Base-by-base conservation (phyloP, 1,140 invertebrate genomes). In the Piezodorus guildinii region DNA sequence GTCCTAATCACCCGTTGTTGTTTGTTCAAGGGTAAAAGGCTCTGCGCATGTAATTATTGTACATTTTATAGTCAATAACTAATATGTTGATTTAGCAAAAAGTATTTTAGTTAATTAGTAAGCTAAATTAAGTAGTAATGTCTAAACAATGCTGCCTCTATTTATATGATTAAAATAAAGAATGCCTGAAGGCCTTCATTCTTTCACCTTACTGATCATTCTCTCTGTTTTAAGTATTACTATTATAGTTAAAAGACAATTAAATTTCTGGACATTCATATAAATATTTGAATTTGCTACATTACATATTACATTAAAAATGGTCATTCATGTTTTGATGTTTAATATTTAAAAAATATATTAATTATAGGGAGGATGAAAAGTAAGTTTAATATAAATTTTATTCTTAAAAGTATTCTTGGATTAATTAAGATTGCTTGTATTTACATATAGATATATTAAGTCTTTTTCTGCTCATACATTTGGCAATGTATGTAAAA, bases 1-100 rank as follows among this genome's bases (percentile, higher is more conserved):
- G 61, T 46, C 65, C 30, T 44, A 60, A 62, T 43, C 21, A 46
- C 65, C 65, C 65, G 59, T 62, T 66, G 65, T 66, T 66, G 60
- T 39, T 66, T 66, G 65, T 66, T 66, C 61, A 45, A 44, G 65
- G 65, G 60, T 45, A 62, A 45, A 60, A 25, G 64, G 68, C 60
- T 69, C 66, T 69, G 65, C 68, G 68, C 65, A 67, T 70, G 69
- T 71, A 71, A 71, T 70, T 71, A 71, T 71, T 69, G 69, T 71
- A 70, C 27, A 66, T 62, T 62, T 43, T 43, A n/a, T 60, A 60
- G 30, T 44, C 30, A 60, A 27, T 60, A 60, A 43, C n/a, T 34
- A 19, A 60, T 43, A 60, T 17, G 34, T 60, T 60, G 58, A 17
- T 56, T 56, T 56, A 56, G 52, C 23, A 23, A 56, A 23, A 25